Base-by-base conservation (phyloP, 2,113 vertebrate species). In the Grallaria varia region DNA sequence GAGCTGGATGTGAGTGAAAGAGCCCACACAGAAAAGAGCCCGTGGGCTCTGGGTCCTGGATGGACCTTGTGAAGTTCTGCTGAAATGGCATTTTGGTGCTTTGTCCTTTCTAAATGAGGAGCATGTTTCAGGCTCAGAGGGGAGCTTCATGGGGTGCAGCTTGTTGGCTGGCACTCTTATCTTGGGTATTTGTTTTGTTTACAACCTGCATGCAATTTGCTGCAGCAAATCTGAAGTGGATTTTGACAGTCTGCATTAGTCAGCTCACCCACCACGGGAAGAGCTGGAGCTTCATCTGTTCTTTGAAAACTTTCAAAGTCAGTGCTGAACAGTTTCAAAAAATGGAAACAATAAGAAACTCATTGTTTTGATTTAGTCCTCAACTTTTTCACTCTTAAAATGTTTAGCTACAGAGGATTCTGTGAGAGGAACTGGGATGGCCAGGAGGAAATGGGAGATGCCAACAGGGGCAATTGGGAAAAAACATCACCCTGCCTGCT, bases 11-110 rank as follows among this genome's bases (percentile, higher is more conserved):
- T 76, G 86, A 60, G 63, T 87, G 59, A 84, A 82, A 45, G 8
- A 92, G 58, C 93, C 87, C 94, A 87, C 94, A 82, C 69, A 85
- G 58, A 64, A 62, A 62, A 40, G 7, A 96, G 49, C 78, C 85
- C 0, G 0, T 79, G 85, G 82, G 78, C 84, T 84, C 42, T 37
- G 59, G 37, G 50, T 80, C 79, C 33, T 77, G 35, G 14, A 2
- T 63, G 71, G 75, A 58, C 64, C 67, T 69, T 64, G 71, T 42
- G 2, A 62, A 25, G 33, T 55, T 91, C 74, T 73, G 84, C 40
- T 93, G 84, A 87, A 77, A 84, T 68, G 87, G 62, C 35, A 55
- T 83, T 85, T 89, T 42, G 33, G 1, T 63, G 21, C 35, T 55
- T 76, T 71, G 37, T 50, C 39, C 86, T 81, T 71, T 69, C 78